Conservation (phyloP, 1,140 invertebrate genomes). For the Lineus longissimus region DNA sequence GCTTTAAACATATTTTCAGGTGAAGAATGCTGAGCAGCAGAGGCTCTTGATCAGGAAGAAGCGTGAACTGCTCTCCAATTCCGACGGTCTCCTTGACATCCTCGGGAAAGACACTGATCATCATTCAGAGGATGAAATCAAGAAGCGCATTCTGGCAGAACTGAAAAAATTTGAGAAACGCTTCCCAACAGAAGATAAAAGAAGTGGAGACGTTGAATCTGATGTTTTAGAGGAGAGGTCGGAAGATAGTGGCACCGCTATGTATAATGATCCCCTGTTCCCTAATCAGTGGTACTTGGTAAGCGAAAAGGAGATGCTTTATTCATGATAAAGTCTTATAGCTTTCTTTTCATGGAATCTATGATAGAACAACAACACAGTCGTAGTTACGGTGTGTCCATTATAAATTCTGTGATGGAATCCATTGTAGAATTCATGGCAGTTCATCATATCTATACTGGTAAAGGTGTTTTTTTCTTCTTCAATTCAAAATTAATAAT, state of each 20-base stretch:
- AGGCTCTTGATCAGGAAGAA: conserved; percentile 32
- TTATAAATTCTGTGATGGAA: too few species aligned
- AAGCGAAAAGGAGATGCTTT: conserved; percentile 21
- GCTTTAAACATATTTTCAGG: too few species aligned
- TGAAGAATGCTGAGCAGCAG: conserved; percentile 40
- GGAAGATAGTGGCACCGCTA: conserved; percentile 6
- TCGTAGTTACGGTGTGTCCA: too few species aligned
- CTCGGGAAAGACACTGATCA: not conserved
- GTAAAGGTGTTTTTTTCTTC: too few species aligned
- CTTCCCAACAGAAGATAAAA: not conserved
- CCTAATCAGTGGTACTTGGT: conserved; percentile 55
- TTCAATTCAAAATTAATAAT: too few species aligned
- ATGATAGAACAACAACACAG: too few species aligned
- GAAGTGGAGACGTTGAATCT: conserved; percentile 2
- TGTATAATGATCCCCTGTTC: conserved; percentile 50
- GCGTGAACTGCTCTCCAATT: conserved; percentile 7
- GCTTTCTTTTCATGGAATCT: not conserved
- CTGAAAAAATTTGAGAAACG: not conserved
- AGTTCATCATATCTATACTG: too few species aligned
- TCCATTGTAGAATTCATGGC: too few species aligned
- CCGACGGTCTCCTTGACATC: not conserved
- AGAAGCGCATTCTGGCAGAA: not conserved
- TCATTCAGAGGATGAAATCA: not conserved
- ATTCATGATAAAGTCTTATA: not conserved
- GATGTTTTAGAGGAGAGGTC: conserved; percentile 10